phyloP scores from a whole-genome alignment of 1,140 invertebrate genomes.

The Anadara kagoshimensis region DNA sequence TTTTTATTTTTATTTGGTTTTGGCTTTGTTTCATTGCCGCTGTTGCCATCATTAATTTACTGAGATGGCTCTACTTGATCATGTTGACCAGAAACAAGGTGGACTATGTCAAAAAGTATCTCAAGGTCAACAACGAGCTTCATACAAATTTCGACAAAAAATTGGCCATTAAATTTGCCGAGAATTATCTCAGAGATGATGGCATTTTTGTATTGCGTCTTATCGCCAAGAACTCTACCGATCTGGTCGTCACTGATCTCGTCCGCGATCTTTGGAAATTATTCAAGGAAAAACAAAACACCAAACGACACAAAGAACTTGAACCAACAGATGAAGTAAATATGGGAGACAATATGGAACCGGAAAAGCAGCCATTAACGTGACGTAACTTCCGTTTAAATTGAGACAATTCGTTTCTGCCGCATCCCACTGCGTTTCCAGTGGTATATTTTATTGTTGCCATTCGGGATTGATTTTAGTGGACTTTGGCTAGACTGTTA shows the following conservation, averaged over 20 bases:
- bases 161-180: conserved; percentile 58
- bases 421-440: too few species aligned
- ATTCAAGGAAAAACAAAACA: conserved; percentile 57
- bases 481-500: too few species aligned
- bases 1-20: conserved; percentile 77
- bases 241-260: conserved; percentile 67
- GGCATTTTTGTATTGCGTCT: conserved; percentile 69
- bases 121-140: conserved; percentile 60
- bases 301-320: conserved; percentile 37
- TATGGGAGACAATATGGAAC: conserved; percentile 19
- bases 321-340: conserved; percentile 28
- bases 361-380: conserved; percentile 46
- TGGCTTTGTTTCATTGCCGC: conserved; percentile 74
- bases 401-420: not conserved
- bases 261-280: conserved; percentile 66
- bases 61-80: conserved; percentile 58
- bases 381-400: conserved; percentile 10
- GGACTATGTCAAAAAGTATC: conserved; percentile 62
- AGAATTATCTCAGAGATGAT: conserved; percentile 66
- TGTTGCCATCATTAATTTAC: conserved; percentile 52
- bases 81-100: conserved; percentile 60
- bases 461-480: too few species aligned
- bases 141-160: conserved; percentile 62
- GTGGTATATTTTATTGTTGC: too few species aligned
- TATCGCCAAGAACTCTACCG: conserved; percentile 70